phyloP scores from a whole-genome alignment of 2,888 invertebrate genomes.

The Sphecodes monilicornis region DNA sequence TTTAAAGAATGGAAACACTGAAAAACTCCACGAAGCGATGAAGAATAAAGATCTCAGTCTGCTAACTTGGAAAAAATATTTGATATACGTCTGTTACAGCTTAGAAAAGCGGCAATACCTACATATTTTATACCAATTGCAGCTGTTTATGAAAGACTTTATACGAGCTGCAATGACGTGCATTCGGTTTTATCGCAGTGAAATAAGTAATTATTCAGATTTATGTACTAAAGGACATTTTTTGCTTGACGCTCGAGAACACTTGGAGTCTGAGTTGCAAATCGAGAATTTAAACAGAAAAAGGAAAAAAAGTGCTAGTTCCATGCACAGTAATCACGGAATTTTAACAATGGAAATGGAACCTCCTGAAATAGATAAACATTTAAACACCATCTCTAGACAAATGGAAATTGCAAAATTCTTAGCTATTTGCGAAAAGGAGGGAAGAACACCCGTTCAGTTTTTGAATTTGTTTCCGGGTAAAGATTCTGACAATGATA shows the following conservation, averaged over 20 bases:
- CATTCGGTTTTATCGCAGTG: constrained; percentile 90
- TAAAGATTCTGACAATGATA: constrained; percentile 73
- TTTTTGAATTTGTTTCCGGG: constrained; percentile 76
- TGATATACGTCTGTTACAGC: constrained; percentile 89
- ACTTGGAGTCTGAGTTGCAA: constrained; percentile 87
- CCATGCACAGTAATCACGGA: constrained; percentile 51
- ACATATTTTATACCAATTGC: constrained; percentile 91
- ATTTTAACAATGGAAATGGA: constrained; percentile 89
- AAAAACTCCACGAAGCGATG: constrained; percentile 88
- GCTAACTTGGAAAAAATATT: constrained; percentile 89
- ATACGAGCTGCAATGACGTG: constrained; percentile 93
- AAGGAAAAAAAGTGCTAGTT: constrained; percentile 72
- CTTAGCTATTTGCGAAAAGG: constrained; percentile 88
- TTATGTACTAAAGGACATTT: constrained; percentile 85
- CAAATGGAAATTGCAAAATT: constrained; percentile 93
- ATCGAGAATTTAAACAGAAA: constrained; percentile 72
- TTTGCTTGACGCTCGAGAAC: constrained; percentile 87
- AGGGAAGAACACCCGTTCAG: constrained; percentile 79
- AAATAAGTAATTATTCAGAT: constrained; percentile 86
- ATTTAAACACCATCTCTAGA: constrained; percentile 91
- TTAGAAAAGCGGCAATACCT: constrained; percentile 89
- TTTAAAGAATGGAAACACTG: constrained; percentile 88
- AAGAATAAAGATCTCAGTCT: constrained; percentile 88
- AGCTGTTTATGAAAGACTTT: constrained; percentile 90
- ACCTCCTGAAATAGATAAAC: constrained; percentile 89